Percentiles rank a stretch among this genome's conserved stretches.
phyloP scores from a whole-genome alignment of 2,888 invertebrate species.

The Callinectes sapidus region DNA sequence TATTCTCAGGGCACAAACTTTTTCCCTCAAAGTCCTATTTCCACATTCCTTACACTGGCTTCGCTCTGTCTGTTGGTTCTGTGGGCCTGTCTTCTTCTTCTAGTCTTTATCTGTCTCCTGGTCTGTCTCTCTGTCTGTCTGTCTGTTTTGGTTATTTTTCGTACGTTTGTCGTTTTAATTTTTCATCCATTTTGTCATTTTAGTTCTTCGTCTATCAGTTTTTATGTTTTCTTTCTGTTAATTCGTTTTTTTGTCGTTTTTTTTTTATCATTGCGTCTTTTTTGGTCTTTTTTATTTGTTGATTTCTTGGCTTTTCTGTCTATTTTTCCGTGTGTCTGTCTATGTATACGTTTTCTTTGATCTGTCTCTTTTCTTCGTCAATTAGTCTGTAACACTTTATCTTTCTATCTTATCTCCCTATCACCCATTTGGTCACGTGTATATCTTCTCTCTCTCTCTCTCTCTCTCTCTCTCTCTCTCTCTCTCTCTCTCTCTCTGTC shows the following conservation, averaged over 20 bases:
- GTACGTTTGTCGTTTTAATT: not conserved
- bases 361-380: too few species aligned
- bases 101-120: too few species aligned
- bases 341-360: too few species aligned
- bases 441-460: not conserved
- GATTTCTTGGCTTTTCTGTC: not conserved
- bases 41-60: slow-evolving; percentile 4
- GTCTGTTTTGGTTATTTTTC: not conserved
- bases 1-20: slow-evolving; percentile 24
- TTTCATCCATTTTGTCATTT: not conserved
- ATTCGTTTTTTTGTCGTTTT: not conserved
- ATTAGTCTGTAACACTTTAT: not conserved
- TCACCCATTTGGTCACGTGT: not conserved
- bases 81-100: not conserved
- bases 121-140: not conserved
- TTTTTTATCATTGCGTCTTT: not conserved
- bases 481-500: slow-evolving; percentile 4
- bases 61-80: not conserved
- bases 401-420: not conserved
- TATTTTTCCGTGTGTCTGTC: not conserved
- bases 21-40: slow-evolving; percentile 1
- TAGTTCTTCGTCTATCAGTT: not conserved
- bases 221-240: not conserved
- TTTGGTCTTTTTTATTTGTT: not conserved
- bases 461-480: slow-evolving; percentile 45